phyloP scores from a whole-genome alignment of 2,888 invertebrate genomes.

The Stenolophus ochropezus region DNA sequence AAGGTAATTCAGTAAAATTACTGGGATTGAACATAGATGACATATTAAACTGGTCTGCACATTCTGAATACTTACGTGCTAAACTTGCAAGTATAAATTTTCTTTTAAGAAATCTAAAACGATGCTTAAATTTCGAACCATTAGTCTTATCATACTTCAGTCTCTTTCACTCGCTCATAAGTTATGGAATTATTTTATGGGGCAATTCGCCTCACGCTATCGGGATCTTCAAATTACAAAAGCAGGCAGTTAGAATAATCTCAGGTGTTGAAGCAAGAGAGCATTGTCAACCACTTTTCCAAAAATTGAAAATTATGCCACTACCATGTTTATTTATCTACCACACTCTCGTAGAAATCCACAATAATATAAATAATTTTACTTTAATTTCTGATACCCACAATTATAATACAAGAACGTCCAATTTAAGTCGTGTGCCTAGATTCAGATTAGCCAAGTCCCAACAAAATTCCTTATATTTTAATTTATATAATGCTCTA shows the following conservation, averaged over 20 bases:
- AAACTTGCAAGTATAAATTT: neutral
- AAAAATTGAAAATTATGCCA: neutral
- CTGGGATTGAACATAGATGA: neutral
- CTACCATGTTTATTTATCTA: neutral
- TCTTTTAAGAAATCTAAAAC: neutral
- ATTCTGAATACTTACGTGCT: neutral
- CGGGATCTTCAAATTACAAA: neutral
- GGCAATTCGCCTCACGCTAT: neutral
- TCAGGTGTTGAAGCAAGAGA: neutral
- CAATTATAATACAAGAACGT: neutral
- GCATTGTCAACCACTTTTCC: neutral
- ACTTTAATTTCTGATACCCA: neutral
- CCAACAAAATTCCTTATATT: neutral
- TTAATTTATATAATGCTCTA: neutral
- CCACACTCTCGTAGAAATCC: neutral
- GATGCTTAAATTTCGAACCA: too few species aligned
- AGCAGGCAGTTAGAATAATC: constrained; percentile 8
- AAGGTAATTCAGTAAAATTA: neutral
- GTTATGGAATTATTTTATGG: neutral
- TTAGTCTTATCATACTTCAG: too few species aligned
- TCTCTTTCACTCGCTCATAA: neutral
- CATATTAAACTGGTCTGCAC: neutral
- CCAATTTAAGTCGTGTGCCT: neutral
- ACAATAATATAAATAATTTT: constrained; percentile 1
- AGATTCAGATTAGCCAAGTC: neutral